Evolutionary conservation across 2,888 invertebrate genomes (phyloP), one percentile per base, ranked within the genome.

Genomic region (Plemyria rubiginata): DNA sequence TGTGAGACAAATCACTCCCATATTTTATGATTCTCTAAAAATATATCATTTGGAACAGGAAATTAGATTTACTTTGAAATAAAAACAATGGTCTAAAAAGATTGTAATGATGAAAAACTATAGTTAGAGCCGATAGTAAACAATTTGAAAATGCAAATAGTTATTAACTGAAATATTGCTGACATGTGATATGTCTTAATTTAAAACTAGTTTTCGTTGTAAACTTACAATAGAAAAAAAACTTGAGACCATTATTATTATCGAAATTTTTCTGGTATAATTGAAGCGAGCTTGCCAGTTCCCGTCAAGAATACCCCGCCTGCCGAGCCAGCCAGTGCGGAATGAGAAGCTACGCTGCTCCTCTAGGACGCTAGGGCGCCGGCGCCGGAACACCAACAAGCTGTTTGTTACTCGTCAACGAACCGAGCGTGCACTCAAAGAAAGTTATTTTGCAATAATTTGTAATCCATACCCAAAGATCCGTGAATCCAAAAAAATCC

Each of bases 401-500:
- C 64, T 43, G 84, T 85, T 85, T 84, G 87, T 86, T 85, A 86
- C 43, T 50, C 86, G 86, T 78, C 86, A 85, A 83, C 82, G 77
- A 81, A 82, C 81, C 85, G 88, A 87, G 90, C 88, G 90, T 90
- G 90, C 90, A 89, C 84, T 88, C 88, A 85, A 55, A 55, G 28
- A 49, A 45, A 86, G 85, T 88, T 87, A 89, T 85, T 88, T 86
- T 78, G 80, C 80, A 82, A 85, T 83, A 90, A 85, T 86, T 82
- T 81, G 77, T 88, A 90, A 86, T 80, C 85, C 91, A 91, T 91
- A 90, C 91, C 90, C 90, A 86, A 83, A 85, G 87, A 85, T 89
- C 89, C 88, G 77, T 82, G 82, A 79, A 75, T 81, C 81, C 80
- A 69, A 77, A 74, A 75, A 71, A 72, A 72, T 75, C 80, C 75